phyloP scores from a whole-genome alignment of 1,140 invertebrate genomes.

The Lepidurus couesii region DNA sequence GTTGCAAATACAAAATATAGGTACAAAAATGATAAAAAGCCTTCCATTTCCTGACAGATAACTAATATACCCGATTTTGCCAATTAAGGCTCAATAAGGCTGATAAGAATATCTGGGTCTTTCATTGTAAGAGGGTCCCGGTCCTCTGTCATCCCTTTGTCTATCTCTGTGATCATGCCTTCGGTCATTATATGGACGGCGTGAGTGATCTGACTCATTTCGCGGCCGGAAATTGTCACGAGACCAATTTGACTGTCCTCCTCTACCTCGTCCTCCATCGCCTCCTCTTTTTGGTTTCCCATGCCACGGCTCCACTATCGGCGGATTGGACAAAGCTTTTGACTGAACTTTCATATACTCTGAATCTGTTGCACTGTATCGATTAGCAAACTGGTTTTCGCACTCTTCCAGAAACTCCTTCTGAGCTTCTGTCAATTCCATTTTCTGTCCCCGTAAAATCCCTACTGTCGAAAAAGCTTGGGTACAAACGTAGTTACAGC shows the following conservation, averaged over 20 bases:
- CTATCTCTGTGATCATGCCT: neutral
- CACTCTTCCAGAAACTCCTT: slow-evolving; percentile 49
- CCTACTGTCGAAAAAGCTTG: slow-evolving; percentile 31
- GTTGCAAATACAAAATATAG: neutral
- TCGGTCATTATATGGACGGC: neutral
- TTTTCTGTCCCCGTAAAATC: neutral
- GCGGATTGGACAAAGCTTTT: slow-evolving; percentile 44
- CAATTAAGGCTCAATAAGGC: neutral
- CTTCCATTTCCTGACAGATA: neutral
- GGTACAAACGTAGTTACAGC: slow-evolving; percentile 29
- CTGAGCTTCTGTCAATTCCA: slow-evolving; percentile 44
- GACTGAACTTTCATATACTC: slow-evolving; percentile 48
- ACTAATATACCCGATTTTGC: neutral
- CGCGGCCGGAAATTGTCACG: neutral
- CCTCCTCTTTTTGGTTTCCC: slow-evolving; percentile 39
- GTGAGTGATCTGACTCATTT: neutral
- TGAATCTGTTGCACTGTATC: slow-evolving; percentile 51
- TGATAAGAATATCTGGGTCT: neutral
- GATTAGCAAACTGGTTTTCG: slow-evolving; percentile 50
- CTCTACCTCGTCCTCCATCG: slow-evolving; percentile 16
- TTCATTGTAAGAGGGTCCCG: slow-evolving; percentile 19
- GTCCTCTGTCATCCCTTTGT: neutral
- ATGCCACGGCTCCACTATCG: slow-evolving; percentile 51
- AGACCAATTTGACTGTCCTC: slow-evolving; percentile 1
- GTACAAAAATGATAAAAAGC: neutral